Evolutionary conservation across 2,888 invertebrate species (phyloP).

Genomic region (Reticulitermes lucifugus): DNA sequence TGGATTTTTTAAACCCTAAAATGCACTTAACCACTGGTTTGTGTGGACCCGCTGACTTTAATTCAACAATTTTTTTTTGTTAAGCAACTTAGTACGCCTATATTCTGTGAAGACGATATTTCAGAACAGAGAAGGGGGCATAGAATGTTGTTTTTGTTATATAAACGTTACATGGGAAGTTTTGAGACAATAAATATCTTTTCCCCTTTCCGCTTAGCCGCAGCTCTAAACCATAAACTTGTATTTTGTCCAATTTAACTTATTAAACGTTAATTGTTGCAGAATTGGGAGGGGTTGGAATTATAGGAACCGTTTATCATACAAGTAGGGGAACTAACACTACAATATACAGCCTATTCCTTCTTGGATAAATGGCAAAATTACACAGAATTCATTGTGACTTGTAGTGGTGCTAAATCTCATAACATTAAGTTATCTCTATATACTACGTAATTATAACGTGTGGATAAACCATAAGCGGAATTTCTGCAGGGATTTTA

Average conservation of each 20-base stretch:
- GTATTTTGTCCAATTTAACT: constrained; percentile 36
- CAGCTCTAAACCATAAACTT: constrained; percentile 14
- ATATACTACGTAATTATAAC: too few species aligned
- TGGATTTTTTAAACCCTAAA: too few species aligned
- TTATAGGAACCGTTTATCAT: constrained; percentile 23
- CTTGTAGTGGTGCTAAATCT: constrained; percentile 5
- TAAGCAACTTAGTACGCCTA: neutral
- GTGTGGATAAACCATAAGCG: too few species aligned
- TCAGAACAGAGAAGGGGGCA: neutral
- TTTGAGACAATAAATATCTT: constrained; percentile 20
- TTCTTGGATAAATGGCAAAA: neutral
- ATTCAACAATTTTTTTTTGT: too few species aligned
- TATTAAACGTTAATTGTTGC: constrained; percentile 33
- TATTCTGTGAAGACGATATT: neutral
- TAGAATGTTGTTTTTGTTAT: constrained; percentile 26
- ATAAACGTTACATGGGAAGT: constrained; percentile 19
- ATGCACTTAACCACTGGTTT: too few species aligned
- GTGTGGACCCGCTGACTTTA: too few species aligned
- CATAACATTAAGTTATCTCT: constrained; percentile 6
- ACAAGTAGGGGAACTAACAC: neutral
- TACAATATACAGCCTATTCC: neutral
- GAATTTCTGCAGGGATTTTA: too few species aligned
- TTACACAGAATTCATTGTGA: constrained; percentile 7
- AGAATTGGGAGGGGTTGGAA: neutral
- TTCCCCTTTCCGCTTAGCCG: neutral